Percentiles rank a stretch among this genome's conserved stretches.
These are phyloP conservation scores for Chymomyza costata DNA, from an alignment of 1,140 invertebrate species.

Conservation along the genomic window DNA sequence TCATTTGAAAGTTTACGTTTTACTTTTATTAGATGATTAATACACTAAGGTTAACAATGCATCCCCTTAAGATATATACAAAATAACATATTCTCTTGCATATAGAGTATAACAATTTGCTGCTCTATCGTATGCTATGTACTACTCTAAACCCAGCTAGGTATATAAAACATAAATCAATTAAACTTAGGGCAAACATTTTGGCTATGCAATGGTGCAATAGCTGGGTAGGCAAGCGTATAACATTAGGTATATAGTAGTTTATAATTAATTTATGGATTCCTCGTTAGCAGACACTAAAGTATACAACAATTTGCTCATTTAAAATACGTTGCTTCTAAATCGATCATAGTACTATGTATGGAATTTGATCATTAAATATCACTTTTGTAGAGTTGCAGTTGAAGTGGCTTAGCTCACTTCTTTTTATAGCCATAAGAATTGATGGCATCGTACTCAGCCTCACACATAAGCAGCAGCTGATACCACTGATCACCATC, in stretches of 20 bases:
- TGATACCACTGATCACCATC: conserved; percentile 84
- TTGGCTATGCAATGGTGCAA: conserved; percentile 37
- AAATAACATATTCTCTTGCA: no score
- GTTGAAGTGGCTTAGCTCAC: conserved; percentile 9
- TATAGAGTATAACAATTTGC: not conserved
- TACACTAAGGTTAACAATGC: no score
- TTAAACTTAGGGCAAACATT: conserved; percentile 59
- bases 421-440: conserved; percentile 85
- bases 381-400: no score
- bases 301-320: no score
- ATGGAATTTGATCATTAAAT: no score
- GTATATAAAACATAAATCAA: conserved; percentile 15
- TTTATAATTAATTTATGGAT: no score
- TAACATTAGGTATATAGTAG: no score
- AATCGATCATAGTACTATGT: no score
- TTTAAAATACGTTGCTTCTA: no score
- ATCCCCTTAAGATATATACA: conserved; percentile 33
- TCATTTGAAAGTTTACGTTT: no score
- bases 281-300: no score
- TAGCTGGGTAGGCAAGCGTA: conserved; percentile 40
- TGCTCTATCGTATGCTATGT: conserved; percentile 23
- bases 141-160: conserved; percentile 41
- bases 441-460: conserved; percentile 85
- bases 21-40: no score
- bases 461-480: conserved; percentile 81